A percentile compares a stretch with the other conserved stretches of the same genome.
Conservation (phyloP, 2,797 vertebrate genomes). For the Microchirus variegatus region DNA sequence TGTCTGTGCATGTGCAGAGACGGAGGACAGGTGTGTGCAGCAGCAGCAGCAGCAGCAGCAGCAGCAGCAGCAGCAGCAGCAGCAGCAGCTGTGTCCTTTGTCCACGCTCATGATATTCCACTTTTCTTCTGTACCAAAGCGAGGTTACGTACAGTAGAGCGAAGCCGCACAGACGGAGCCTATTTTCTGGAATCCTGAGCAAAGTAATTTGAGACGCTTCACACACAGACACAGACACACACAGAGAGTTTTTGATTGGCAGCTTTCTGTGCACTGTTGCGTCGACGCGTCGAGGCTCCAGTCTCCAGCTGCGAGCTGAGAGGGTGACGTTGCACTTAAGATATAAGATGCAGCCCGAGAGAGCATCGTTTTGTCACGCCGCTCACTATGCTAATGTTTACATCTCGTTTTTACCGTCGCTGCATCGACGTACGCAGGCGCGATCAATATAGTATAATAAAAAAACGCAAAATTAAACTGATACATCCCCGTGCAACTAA, state of each 20-base stretch:
- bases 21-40: conserved; percentile 50
- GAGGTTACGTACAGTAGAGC: background rate
- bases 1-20: conserved; percentile 24
- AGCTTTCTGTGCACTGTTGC: background rate
- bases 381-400: background rate
- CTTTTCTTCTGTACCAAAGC: conserved; percentile 6
- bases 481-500: too few species aligned
- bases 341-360: background rate
- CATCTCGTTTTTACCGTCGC: background rate
- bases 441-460: too few species aligned
- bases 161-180: background rate
- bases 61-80: conserved; percentile 4
- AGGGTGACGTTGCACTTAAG: background rate
- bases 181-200: background rate
- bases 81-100: conserved; percentile 14
- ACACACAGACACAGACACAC: background rate
- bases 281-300: background rate
- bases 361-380: background rate
- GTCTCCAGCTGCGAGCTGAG: background rate
- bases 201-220: background rate
- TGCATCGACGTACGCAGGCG: background rate
- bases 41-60: conserved; percentile 7
- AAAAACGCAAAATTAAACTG: too few species aligned
- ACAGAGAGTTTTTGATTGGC: background rate
- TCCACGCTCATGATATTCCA: conserved; percentile 16